Percentiles rank a stretch among this genome's conserved stretches.
Evolutionary conservation across 2,888 invertebrate species (phyloP).

Genomic region (Leucophenga maculata): DNA sequence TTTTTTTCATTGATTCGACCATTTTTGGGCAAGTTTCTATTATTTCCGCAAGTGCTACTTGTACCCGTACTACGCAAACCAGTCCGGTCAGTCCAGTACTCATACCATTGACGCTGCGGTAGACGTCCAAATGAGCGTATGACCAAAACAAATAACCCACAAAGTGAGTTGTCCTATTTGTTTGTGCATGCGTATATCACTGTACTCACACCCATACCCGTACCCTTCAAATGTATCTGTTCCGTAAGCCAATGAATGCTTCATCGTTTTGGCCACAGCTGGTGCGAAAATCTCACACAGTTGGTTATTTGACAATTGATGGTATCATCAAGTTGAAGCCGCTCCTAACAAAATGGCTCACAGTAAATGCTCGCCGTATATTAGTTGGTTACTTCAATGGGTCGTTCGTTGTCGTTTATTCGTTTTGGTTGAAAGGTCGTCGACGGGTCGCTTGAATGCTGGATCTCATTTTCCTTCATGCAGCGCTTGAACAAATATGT

Average conservation of each 20-base stretch:
- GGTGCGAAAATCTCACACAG: constrained; percentile 62
- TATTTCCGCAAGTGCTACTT: constrained; percentile 41
- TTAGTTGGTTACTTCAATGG: constrained; percentile 1
- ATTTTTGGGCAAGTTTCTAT: constrained; percentile 44
- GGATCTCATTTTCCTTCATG: too few relatives aligned
- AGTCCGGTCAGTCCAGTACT: neutral
- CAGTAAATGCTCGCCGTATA: neutral
- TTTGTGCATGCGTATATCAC: constrained; percentile 25
- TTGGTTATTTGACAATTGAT: constrained; percentile 66
- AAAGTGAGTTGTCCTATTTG: constrained; percentile 58
- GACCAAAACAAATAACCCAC: constrained; percentile 63
- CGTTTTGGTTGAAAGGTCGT: neutral
- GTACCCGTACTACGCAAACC: neutral
- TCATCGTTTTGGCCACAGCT: constrained; percentile 62
- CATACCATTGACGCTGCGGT: neutral
- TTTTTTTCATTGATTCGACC: constrained; percentile 14
- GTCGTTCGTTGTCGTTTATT: neutral
- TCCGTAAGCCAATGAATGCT: constrained; percentile 56
- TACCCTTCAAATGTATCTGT: constrained; percentile 51
- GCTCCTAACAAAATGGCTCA: neutral
- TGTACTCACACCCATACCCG: constrained; percentile 5
- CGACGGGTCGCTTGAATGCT: too few relatives aligned
- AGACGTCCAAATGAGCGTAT: constrained; percentile 57
- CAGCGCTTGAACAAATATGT: too few relatives aligned
- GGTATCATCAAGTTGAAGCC: constrained; percentile 54